Percentiles rank a stretch among this genome's conserved stretches.
These are phyloP conservation scores for Pseudococcus jackbeardsleyi DNA, from an alignment of 2,888 invertebrate species.

Conservation along the genomic window DNA sequence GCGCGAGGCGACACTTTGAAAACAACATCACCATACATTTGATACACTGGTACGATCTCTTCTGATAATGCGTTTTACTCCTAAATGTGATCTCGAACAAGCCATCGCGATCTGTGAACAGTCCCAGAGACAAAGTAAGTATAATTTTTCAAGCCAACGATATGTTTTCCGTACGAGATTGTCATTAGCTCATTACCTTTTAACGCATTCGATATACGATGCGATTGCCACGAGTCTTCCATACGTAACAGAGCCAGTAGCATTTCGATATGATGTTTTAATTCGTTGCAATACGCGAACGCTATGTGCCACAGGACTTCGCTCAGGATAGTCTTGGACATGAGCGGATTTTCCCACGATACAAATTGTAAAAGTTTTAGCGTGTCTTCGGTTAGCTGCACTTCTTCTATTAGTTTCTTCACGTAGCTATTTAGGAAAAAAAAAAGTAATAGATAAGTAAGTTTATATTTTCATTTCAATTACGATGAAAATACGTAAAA, in stretches of 20 bases:
- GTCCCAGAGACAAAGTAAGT: slow-evolving; percentile 70
- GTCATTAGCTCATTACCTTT: slow-evolving; percentile 80
- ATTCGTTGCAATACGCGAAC: slow-evolving; percentile 93
- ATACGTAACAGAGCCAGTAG: slow-evolving; percentile 87
- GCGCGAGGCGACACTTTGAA: slow-evolving; percentile 85
- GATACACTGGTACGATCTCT: slow-evolving; percentile 96
- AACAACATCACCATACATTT: slow-evolving; percentile 94
- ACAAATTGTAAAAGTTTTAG: slow-evolving; percentile 91
- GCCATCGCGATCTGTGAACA: slow-evolving; percentile 89
- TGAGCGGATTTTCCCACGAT: slow-evolving; percentile 96
- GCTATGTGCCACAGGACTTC: slow-evolving; percentile 93
- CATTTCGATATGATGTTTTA: slow-evolving; percentile 92
- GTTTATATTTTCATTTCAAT: too few species aligned
- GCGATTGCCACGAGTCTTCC: slow-evolving; percentile 97
- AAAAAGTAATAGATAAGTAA: too few species aligned
- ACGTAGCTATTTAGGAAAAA: slow-evolving; percentile 77
- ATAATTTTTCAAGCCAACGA: neutral
- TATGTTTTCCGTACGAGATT: neutral
- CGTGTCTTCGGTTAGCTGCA: slow-evolving; percentile 91
- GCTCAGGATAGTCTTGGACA: slow-evolving; percentile 88
- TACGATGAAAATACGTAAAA: too few species aligned
- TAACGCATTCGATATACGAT: slow-evolving; percentile 92
- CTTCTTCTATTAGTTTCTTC: slow-evolving; percentile 95
- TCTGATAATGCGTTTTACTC: slow-evolving; percentile 95
- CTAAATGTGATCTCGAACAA: slow-evolving; percentile 92